Percentiles rank a stretch among this genome's conserved stretches.
Evolutionary conservation across 2,113 vertebrate species (phyloP).

Genomic region (Hippoglossus stenolepis): DNA sequence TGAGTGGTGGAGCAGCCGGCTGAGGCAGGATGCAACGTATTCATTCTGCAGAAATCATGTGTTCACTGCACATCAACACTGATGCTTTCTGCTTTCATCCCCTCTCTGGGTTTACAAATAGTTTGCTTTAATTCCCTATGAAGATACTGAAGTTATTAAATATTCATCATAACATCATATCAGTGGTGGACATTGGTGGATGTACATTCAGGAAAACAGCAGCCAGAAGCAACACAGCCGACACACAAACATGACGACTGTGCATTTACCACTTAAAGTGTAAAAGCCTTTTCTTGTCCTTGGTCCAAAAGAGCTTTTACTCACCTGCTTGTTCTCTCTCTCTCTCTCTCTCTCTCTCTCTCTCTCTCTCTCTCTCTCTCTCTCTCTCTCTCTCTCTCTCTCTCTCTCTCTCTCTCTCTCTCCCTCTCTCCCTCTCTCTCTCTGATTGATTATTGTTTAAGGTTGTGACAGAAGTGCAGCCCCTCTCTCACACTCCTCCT

Average conservation of each 20-base stretch:
- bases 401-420: neutral
- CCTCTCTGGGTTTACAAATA: no score
- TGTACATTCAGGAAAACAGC: neutral
- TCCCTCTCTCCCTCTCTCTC: neutral
- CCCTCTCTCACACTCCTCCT: slow-evolving; percentile 3
- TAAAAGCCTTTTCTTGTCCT: slow-evolving; percentile 81
- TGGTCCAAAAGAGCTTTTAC: slow-evolving; percentile 82
- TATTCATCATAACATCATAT: slow-evolving; percentile 5
- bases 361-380: neutral
- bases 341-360: slow-evolving; percentile 4
- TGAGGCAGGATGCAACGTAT: no score
- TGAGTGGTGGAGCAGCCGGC: no score
- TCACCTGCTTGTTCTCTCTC: slow-evolving; percentile 21
- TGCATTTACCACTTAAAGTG: slow-evolving; percentile 70
- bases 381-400: slow-evolving; percentile 4
- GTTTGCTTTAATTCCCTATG: no score
- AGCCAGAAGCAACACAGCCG: slow-evolving; percentile 10
- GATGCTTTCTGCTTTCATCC: no score
- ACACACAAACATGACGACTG: slow-evolving; percentile 50
- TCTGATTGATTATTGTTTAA: slow-evolving; percentile 72
- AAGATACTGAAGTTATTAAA: neutral
- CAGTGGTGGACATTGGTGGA: neutral
- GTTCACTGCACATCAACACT: no score
- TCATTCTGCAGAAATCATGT: no score
- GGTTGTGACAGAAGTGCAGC: slow-evolving; percentile 32